Evolutionary conservation across 1,140 invertebrate species (phyloP).

Genomic region (Nephila pilipes): DNA sequence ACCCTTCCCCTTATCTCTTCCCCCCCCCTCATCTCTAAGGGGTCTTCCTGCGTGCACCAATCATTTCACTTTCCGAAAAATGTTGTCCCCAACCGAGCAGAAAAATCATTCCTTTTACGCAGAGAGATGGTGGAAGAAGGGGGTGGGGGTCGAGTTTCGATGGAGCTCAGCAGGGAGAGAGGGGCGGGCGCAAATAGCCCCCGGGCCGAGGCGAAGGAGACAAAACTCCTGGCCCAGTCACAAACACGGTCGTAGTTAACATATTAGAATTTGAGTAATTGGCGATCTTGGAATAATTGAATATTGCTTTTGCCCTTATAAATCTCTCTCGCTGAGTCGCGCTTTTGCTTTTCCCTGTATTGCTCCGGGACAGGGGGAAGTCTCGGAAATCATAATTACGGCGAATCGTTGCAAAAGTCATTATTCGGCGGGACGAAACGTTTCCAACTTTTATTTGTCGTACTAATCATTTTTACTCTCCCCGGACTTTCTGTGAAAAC

Average conservation of each 20-base stretch:
- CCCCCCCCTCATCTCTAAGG: neutral
- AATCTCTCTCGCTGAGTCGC: conserved; percentile 45
- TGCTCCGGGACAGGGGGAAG: conserved; percentile 53
- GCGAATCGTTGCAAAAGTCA: conserved; percentile 76
- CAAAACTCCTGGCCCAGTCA: conserved; percentile 75
- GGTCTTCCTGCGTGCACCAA: conserved; percentile 38
- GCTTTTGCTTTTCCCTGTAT: conserved; percentile 58
- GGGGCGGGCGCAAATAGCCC: conserved; percentile 70
- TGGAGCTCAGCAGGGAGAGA: neutral
- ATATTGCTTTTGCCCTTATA: conserved; percentile 77
- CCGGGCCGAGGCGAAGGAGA: conserved; percentile 49
- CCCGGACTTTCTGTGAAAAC: conserved; percentile 56
- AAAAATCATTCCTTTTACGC: conserved; percentile 68
- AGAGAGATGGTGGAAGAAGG: neutral
- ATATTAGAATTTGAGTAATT: conserved; percentile 77
- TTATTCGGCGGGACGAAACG: conserved; percentile 67
- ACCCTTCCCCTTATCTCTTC: neutral
- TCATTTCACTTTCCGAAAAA: conserved; percentile 76
- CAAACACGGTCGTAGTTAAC: conserved; percentile 76
- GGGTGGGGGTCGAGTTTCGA: neutral
- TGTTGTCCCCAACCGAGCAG: conserved; percentile 48
- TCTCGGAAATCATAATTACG: conserved; percentile 76
- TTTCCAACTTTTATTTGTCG: conserved; percentile 76
- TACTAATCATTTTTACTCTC: conserved; percentile 76
- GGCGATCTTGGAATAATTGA: conserved; percentile 77